Conservation (phyloP, 2,797 vertebrate species). For the Echeneis naucrates region DNA sequence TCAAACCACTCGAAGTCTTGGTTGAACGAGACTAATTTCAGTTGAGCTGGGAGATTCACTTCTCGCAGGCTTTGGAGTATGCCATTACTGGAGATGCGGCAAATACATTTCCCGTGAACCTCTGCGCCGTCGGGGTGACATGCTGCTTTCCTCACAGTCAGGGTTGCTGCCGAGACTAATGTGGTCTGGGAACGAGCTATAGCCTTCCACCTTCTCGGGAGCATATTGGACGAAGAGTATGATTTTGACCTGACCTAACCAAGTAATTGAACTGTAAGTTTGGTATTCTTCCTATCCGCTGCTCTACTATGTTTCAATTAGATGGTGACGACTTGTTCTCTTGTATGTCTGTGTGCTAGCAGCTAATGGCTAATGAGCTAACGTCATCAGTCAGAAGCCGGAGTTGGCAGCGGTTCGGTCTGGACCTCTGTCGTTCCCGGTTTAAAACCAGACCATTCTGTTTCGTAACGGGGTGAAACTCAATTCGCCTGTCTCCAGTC, state of each 20-base stretch:
- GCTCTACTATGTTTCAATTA: accelerated
- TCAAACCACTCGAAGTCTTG: too few species aligned
- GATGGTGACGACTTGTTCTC: not conserved
- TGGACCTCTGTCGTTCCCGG: slow-evolving; percentile 15
- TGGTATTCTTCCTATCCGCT: not conserved
- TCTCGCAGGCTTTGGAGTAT: accelerated
- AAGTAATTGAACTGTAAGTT: slow-evolving; percentile 55
- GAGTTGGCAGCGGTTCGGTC: slow-evolving; percentile 62
- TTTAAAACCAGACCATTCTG: not conserved
- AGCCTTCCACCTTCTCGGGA: slow-evolving; percentile 53
- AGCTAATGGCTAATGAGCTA: slow-evolving; percentile 46
- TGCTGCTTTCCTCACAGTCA: slow-evolving; percentile 48
- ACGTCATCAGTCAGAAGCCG: slow-evolving; percentile 32
- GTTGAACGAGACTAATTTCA: not conserved
- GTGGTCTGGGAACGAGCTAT: too few species aligned
- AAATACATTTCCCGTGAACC: slow-evolving; percentile 66
- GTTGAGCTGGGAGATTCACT: slow-evolving; percentile 36
- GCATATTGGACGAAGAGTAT: slow-evolving; percentile 1
- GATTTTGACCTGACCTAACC: not conserved
- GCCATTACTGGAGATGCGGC: accelerated
- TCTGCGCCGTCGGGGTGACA: slow-evolving; percentile 18
- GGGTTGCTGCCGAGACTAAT: slow-evolving; percentile 33
- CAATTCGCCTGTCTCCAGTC: not conserved
- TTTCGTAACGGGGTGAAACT: not conserved
- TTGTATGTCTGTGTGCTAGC: slow-evolving; percentile 7